Evolutionary conservation across 2,797 vertebrate species (phyloP), one percentile per base, ranked within the genome.

Genomic region (Lacerta bilineata): DNA sequence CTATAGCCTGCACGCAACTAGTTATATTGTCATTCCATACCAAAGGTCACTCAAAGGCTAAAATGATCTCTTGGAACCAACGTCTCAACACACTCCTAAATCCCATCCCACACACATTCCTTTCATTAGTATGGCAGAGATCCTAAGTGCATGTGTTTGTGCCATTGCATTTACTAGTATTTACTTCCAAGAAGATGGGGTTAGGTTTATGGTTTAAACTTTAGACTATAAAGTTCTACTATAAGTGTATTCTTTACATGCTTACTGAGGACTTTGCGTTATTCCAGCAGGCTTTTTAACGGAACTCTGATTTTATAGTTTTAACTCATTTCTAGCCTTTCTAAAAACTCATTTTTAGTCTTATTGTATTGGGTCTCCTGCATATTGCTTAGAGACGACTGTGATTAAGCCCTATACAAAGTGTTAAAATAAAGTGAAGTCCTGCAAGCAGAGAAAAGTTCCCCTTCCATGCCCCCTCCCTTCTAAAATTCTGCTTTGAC

Each of bases 111-210:
- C 71, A 66, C 55, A 75, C 50, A 64, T 75, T 80, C 69, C 15
- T 15, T 50, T 68, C 33, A 59, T 87, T 75, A 27, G 25, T 23
- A 29, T 66, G 76, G 50, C 55, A 80, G 13, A 29, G 29, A 43
- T 88, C 39, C 23, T 46, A 25, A 84, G 50, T 36, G 13, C 77
- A 72, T 46, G 29, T 3, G 46, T 89, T 72, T 89, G 72, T 50
- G 68, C 9, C 39, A 46, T 17, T 78, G 17, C 76, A 87, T 43
- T 43, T 64, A 33, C 11, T 61, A 27, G 55, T 4, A 50, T 76
- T 68, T 83, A 50, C 23, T 20, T 17, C 20, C 20, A 77, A 50
- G 59, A 76, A n/a, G 17, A 61, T 27, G 8, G 29, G 8, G 68
- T 61, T 72, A 29, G 36, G 9, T 43, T 88, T n/a, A 61, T 50